Evolutionary conservation across 2,797 vertebrate species (phyloP), one percentile per base, ranked within the genome.

Genomic region (Crypturellus tataupa): DNA sequence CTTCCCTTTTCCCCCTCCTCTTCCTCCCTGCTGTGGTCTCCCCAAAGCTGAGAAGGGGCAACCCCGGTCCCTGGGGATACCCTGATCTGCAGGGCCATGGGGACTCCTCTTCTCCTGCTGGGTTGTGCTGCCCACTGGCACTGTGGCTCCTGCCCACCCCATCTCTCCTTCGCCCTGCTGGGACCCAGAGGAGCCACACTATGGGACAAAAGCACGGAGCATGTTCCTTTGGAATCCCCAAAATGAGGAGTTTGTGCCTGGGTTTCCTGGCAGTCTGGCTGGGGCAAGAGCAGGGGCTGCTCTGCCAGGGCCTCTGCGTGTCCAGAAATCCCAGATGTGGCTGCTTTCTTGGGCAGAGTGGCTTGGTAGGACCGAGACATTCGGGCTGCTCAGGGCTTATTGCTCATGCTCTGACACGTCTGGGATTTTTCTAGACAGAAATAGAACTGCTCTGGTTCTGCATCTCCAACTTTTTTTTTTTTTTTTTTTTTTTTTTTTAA

Each of bases 121-220:
- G 10, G 44, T 79, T 20, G 24, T 63, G 60, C 35, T n/a, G 2
- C 33, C 27, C 39, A 9, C 0, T 4, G 33, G 20, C 44, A 10
- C 44, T 24, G 35, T 0, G 1, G 13, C 25, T 42, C 42, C 69
- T 86, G 39, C 29, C 5, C 0, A 0, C 24, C 12, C 23, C 6
- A 1, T 29, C 13, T 68, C 31, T 78, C 24, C 63, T 56, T 83
- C 78, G 13, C 20, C 18, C 13, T 69, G 19, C 20, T 31, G 33
- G 39, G 33, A 40, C 23, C 6, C 29, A 1, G 1, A 27, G 0
- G 1, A 4, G 29, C 27, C 1, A 1, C 3, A 0, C 0, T 23
- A 21, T 6, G 24, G 19, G n/a, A 33, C 12, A 21, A 35, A 20
- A 31, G 17, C 39, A n/a, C 1, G 10, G 29, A 14, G 8, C 13